Percentiles rank a stretch among this genome's conserved stretches.
phyloP scores from a whole-genome alignment of 1,140 invertebrate genomes.

The Lordiphosa clarofinis region DNA sequence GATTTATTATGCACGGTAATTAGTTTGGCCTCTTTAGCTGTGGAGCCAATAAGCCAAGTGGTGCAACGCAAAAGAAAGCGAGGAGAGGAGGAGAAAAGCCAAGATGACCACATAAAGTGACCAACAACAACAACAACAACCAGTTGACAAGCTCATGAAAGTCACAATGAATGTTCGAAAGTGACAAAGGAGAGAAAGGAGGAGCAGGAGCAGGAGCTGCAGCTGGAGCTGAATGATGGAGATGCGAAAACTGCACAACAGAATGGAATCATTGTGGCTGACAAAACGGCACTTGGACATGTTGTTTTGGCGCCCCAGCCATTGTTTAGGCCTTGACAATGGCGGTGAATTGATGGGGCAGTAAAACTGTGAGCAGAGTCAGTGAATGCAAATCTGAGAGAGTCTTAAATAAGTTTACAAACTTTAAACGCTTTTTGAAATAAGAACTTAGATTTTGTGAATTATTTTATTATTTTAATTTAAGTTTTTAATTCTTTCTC shows the following conservation, averaged over 20 bases:
- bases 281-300: constrained; percentile 41
- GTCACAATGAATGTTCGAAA: no score
- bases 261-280: constrained; percentile 39
- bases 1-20: constrained; percentile 73
- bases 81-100: constrained; percentile 38
- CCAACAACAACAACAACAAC: constrained; percentile 10
- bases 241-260: neutral
- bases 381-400: no score
- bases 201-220: neutral
- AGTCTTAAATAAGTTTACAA: no score
- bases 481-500: no score
- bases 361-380: no score
- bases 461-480: no score
- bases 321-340: constrained; percentile 12
- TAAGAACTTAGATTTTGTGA: no score
- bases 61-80: constrained; percentile 23
- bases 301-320: constrained; percentile 10
- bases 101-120: constrained; percentile 48
- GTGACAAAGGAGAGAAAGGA: neutral
- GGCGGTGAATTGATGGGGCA: no score
- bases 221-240: neutral
- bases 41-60: constrained; percentile 38
- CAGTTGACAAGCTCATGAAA: no score
- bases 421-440: no score
- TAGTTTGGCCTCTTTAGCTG: constrained; percentile 70